A percentile compares a stretch with the other conserved stretches of the same genome.
These are phyloP conservation scores for Oncorhynchus masou DNA, from an alignment of 2,113 vertebrate genomes.

Conservation along the genomic window DNA sequence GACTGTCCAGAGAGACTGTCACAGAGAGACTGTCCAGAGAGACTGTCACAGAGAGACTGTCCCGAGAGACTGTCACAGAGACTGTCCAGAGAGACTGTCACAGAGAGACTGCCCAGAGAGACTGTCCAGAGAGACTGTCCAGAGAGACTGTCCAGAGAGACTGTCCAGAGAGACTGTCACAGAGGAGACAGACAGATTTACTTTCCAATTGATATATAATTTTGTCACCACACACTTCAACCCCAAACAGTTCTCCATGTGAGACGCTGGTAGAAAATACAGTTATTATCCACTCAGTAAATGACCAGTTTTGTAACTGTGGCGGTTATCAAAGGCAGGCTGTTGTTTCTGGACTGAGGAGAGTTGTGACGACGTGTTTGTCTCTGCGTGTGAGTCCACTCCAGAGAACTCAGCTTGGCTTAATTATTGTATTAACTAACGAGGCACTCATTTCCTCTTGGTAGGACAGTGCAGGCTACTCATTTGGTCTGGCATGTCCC, in stretches of 20 bases:
- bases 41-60: no score
- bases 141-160: no score
- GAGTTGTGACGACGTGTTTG: slow-evolving; percentile 11
- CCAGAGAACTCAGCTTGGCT: slow-evolving; percentile 13
- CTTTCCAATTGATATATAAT: background rate
- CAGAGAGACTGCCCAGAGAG: no score
- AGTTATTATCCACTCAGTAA: slow-evolving; percentile 16
- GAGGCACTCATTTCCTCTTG: slow-evolving; percentile 33
- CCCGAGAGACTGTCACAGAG: no score
- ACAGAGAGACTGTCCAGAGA: no score
- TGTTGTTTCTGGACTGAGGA: background rate
- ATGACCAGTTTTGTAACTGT: background rate
- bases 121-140: no score
- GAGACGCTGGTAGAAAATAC: background rate
- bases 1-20: no score
- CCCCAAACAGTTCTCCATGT: background rate
- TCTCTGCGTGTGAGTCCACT: slow-evolving; percentile 19
- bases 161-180: no score
- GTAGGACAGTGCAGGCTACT: slow-evolving; percentile 32
- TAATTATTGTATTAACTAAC: slow-evolving; percentile 40
- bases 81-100: no score
- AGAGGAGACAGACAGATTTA: background rate
- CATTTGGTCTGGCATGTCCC: slow-evolving; percentile 30
- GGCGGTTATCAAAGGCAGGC: background rate
- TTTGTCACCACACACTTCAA: background rate